A percentile compares a stretch with the other conserved stretches of the same genome.
Conservation (phyloP, 2,113 vertebrate genomes). For the Leptocoma aspasia region DNA sequence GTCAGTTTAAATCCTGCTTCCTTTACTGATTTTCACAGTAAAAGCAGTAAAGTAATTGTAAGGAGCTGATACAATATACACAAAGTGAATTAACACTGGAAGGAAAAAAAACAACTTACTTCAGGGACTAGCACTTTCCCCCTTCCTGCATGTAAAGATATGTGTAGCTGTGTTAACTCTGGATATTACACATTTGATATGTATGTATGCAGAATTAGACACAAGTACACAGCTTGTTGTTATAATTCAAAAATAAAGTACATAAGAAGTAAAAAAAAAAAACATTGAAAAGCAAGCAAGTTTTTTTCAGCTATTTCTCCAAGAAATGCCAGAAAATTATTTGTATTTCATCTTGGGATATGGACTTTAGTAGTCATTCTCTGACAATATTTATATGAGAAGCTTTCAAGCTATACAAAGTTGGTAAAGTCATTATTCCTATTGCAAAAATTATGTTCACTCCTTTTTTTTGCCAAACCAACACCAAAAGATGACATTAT, state of each 20-base stretch:
- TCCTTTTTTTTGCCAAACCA: neutral
- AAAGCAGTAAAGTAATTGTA: neutral
- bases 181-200: neutral
- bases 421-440: neutral
- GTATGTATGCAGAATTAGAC: neutral
- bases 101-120: neutral
- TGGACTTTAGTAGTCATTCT: neutral
- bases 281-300: fast-evolving
- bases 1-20: neutral
- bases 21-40: neutral
- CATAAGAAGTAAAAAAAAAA: neutral
- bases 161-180: neutral
- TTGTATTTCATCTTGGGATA: neutral
- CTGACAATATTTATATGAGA: neutral
- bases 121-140: neutral
- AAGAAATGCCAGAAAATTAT: neutral
- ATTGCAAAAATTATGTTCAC: neutral
- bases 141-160: neutral
- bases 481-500: neutral
- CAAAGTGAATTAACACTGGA: neutral
- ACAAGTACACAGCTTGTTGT: neutral
- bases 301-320: neutral
- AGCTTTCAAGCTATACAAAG: neutral
- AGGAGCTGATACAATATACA: neutral
- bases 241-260: neutral